Evolutionary conservation across 1,140 invertebrate species (phyloP).

Genomic region (Pseudomyrmex dendroicus): DNA sequence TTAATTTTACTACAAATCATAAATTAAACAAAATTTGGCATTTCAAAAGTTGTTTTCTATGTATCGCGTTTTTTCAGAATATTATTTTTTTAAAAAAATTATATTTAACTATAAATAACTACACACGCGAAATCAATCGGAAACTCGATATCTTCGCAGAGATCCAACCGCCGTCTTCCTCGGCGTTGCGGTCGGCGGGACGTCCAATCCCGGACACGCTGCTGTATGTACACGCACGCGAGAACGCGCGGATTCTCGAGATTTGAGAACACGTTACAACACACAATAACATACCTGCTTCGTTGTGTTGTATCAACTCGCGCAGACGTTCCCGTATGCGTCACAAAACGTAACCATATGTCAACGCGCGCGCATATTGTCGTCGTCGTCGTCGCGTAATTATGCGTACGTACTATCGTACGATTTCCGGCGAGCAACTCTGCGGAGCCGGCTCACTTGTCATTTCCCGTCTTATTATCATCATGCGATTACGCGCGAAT

Average conservation of each 20-base stretch:
- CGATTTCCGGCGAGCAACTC: conserved; percentile 68
- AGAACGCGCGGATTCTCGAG: no score
- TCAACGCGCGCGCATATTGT: background rate
- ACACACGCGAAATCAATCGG: conserved; percentile 8
- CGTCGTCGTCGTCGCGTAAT: conserved; percentile 19
- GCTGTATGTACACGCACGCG: background rate
- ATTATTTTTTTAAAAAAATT: no score
- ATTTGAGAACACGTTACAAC: no score
- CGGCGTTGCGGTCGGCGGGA: background rate
- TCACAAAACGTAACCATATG: conserved; percentile 16
- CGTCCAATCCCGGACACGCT: background rate
- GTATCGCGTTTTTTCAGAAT: no score
- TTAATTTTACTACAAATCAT: no score
- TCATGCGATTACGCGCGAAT: conserved; percentile 44
- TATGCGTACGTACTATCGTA: conserved; percentile 43
- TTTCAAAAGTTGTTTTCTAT: no score
- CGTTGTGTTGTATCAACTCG: no score
- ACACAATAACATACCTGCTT: no score
- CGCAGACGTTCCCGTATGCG: background rate
- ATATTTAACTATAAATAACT: no score
- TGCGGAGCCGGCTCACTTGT: conserved; percentile 62
- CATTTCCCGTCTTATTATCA: conserved; percentile 72
- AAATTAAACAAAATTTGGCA: no score
- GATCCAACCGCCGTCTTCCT: background rate
- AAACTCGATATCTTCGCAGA: conserved; percentile 3